Percentiles rank a stretch among this genome's conserved stretches.
Conservation (phyloP, 2,888 invertebrate species). For the Parnassius glacialis region DNA sequence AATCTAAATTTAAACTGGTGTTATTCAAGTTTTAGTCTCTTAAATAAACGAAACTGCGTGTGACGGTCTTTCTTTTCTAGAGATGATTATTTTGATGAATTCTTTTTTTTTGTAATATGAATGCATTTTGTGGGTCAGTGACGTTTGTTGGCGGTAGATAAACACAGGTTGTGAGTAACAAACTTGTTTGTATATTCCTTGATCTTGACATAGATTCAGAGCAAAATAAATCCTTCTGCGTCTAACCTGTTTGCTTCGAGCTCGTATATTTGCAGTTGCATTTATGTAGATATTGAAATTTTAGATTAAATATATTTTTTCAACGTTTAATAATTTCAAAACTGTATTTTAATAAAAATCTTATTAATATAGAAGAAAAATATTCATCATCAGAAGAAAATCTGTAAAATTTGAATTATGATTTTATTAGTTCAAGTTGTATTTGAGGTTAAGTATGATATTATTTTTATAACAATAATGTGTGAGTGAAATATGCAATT, state of each 20-base stretch:
- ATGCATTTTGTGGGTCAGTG: slow-evolving; percentile 61
- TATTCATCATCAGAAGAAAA: too few relatives aligned
- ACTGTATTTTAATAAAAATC: too few relatives aligned
- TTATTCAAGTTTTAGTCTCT: slow-evolving; percentile 9
- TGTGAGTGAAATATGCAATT: too few relatives aligned
- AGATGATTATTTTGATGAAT: slow-evolving; percentile 23
- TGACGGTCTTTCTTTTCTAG: slow-evolving; percentile 3
- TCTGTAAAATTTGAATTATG: too few relatives aligned
- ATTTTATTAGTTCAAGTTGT: too few relatives aligned
- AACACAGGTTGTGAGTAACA: slow-evolving; percentile 58
- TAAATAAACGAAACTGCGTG: slow-evolving; percentile 1
- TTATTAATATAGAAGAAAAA: too few relatives aligned
- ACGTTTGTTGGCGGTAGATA: slow-evolving; percentile 47
- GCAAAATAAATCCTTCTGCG: slow-evolving; percentile 64
- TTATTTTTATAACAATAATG: too few relatives aligned
- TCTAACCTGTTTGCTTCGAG: slow-evolving; percentile 58
- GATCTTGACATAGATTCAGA: slow-evolving; percentile 75
- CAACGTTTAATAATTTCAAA: background rate
- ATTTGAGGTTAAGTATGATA: too few relatives aligned
- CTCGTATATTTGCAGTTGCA: slow-evolving; percentile 48
- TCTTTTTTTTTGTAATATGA: slow-evolving; percentile 38
- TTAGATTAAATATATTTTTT: slow-evolving; percentile 15
- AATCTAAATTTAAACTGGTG: slow-evolving; percentile 11
- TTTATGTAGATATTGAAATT: slow-evolving; percentile 39
- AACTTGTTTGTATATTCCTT: slow-evolving; percentile 63